These are phyloP conservation scores for Misgurnus mizolepis DNA, from an alignment of 2,113 vertebrate species.

Conservation along the genomic window DNA sequence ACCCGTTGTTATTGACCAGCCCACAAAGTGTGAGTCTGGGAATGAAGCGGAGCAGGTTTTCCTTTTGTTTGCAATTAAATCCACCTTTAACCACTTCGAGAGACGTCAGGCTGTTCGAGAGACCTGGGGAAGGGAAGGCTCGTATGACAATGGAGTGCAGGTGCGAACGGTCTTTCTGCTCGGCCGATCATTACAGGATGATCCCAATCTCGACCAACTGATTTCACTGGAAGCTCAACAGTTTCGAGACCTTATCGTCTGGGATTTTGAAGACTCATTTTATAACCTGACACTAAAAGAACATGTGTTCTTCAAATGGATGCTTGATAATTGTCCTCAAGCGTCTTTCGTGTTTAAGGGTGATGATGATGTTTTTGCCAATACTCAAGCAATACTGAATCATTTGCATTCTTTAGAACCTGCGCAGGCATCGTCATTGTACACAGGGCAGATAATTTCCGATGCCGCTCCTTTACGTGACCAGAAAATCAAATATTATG, in stretches of 20 bases:
- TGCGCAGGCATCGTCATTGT: slow-evolving; percentile 62
- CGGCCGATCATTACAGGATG: slow-evolving; percentile 59
- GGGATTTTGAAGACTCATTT: slow-evolving; percentile 77
- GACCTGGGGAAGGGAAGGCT: slow-evolving; percentile 72
- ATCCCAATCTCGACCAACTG: slow-evolving; percentile 63
- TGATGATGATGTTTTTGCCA: slow-evolving; percentile 84
- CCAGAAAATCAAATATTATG: slow-evolving; percentile 78
- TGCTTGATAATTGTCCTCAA: slow-evolving; percentile 58
- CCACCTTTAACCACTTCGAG: slow-evolving; percentile 66
- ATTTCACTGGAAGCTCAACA: slow-evolving; percentile 67
- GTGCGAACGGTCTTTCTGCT: slow-evolving; percentile 74
- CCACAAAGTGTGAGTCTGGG: slow-evolving; percentile 63
- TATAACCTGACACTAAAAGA: slow-evolving; percentile 76
- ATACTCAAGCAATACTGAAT: slow-evolving; percentile 71
- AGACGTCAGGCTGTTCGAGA: slow-evolving; percentile 71
- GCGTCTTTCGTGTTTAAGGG: slow-evolving; percentile 77
- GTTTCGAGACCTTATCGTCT: slow-evolving; percentile 74
- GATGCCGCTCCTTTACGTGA: slow-evolving; percentile 68
- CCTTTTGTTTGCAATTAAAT: slow-evolving; percentile 77
- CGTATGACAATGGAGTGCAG: slow-evolving; percentile 35
- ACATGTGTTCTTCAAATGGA: slow-evolving; percentile 73
- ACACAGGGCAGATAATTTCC: slow-evolving; percentile 75
- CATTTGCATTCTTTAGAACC: slow-evolving; percentile 66
- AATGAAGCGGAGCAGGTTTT: slow-evolving; percentile 1
- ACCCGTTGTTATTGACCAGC: slow-evolving; percentile 70